Percentiles rank a stretch among this genome's conserved stretches.
phyloP scores from a whole-genome alignment of 2,888 invertebrate species.

The Diarsia brunnea region DNA sequence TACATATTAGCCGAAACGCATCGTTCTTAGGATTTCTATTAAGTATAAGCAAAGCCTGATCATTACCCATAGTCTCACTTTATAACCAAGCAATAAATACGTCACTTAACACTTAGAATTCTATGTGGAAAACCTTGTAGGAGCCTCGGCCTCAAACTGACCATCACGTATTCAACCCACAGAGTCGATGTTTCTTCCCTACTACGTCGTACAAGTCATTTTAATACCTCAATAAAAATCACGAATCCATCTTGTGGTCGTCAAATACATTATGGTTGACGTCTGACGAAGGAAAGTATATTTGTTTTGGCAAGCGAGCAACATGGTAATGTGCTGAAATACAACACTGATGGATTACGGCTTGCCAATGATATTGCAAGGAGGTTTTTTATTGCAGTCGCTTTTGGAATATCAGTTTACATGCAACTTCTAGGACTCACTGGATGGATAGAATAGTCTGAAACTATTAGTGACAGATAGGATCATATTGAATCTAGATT shows the following conservation, averaged over 20 bases:
- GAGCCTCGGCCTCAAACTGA: conserved; percentile 60
- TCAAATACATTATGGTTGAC: conserved; percentile 64
- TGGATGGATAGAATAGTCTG: conserved; percentile 3
- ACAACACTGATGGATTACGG: conserved; percentile 64
- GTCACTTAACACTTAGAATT: conserved; percentile 56
- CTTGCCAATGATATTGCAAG: conserved; percentile 56
- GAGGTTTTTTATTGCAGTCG: conserved; percentile 45
- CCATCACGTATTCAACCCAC: conserved; percentile 63
- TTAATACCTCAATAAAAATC: conserved; percentile 59
- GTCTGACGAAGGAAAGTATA: conserved; percentile 67
- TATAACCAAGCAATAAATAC: conserved; percentile 49
- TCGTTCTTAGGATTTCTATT: background rate
- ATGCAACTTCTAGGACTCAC: conserved; percentile 11
- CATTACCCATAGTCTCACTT: conserved; percentile 32
- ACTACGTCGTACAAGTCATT: conserved; percentile 59
- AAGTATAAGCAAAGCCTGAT: conserved; percentile 21
- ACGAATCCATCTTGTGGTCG: conserved; percentile 62
- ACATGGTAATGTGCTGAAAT: conserved; percentile 73
- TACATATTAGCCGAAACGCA: background rate
- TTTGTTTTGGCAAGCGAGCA: conserved; percentile 74
- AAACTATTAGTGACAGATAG: conserved; percentile 12
- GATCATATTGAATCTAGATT: background rate
- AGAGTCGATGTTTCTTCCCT: conserved; percentile 51
- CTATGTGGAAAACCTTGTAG: conserved; percentile 56
- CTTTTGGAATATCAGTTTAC: conserved; percentile 38